Base-by-base conservation (phyloP, 1,140 invertebrate species). In the Caenorhabditis brenneri region DNA sequence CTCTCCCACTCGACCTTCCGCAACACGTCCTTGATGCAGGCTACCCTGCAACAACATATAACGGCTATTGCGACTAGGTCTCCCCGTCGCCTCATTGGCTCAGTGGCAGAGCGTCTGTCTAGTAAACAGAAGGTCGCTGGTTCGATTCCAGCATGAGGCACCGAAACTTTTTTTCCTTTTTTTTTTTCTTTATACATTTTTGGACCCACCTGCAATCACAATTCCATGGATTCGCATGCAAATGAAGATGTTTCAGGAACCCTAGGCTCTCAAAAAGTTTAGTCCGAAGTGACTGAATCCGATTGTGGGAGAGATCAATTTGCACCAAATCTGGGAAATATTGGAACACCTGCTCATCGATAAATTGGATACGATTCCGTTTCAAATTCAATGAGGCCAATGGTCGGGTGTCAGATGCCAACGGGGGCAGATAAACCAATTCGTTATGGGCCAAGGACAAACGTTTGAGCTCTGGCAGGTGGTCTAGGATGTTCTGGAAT, bases 141-240 rank as follows among this genome's bases (percentile, higher is more conserved):
- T 88, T 88, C 84, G 87, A 88, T 88, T 88, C 87, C 87, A 88
- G 87, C 87, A 88, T 88, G 82, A 87, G 86, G 86, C 85, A 84
- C 48, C 19, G 27, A 24, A 36, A 49, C 27, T 49, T 31, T 42
- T 42, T 42, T 42, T 29, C 29, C 49, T 74, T 55, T 81, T 79
- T 39, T 19, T 24, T 49, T 7, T 49, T 79, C 49, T 79, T 27
- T 79, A 29, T 19, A 36, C n/a, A n/a, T n/a, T n/a, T n/a, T n/a
- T n/a, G n/a, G n/a, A n/a, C 31, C 29, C 6, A 83, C 82, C 82
- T 83, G 82, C 82, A 83, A 79, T 83, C 82, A 53, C 82, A 83
- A 33, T 83, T 79, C 82, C 82, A 83, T 9, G 82, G 82, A 79
- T 83, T 83, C 2, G 33, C n/a, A 29, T 83, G 49, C 1, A 83